Conservation (phyloP, 2,888 invertebrate genomes). For the Tiliacea aurago region DNA sequence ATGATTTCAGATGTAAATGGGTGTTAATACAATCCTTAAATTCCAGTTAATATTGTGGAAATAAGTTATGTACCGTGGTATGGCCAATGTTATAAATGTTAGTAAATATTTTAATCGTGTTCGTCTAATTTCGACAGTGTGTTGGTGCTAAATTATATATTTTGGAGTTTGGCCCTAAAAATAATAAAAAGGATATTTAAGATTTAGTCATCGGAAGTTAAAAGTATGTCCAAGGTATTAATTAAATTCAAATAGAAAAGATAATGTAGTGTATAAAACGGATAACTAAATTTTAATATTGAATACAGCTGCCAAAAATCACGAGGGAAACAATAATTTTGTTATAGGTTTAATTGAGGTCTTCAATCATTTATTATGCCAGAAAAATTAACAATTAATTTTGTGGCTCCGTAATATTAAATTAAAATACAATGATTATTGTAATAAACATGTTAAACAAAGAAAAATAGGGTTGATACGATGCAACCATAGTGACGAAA, state of each 20-base stretch:
- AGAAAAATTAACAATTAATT: slow-evolving; percentile 5
- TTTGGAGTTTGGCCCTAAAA: slow-evolving; percentile 52
- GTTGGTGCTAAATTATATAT: slow-evolving; percentile 74
- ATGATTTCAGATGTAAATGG: slow-evolving; percentile 13
- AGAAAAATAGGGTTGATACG: not conserved
- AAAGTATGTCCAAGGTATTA: slow-evolving; percentile 66
- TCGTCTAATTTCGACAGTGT: slow-evolving; percentile 50
- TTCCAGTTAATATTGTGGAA: slow-evolving; percentile 22
- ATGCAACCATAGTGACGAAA: not conserved
- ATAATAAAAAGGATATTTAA: slow-evolving; percentile 35
- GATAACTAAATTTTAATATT: slow-evolving; percentile 40
- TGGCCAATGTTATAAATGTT: slow-evolving; percentile 41
- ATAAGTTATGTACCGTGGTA: slow-evolving; percentile 27
- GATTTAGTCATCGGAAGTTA: slow-evolving; percentile 51
- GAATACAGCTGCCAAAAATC: slow-evolving; percentile 78
- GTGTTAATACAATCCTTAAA: slow-evolving; percentile 19
- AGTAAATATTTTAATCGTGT: slow-evolving; percentile 40
- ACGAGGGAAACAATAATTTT: slow-evolving; percentile 44
- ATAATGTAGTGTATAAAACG: slow-evolving; percentile 56
- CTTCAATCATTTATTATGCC: slow-evolving; percentile 40
- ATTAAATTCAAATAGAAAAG: slow-evolving; percentile 54
- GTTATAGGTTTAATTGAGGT: slow-evolving; percentile 42
- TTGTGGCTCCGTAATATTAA: not conserved
- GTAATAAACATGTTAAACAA: not conserved
- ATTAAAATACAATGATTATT: not conserved